A percentile compares a stretch with the other conserved stretches of the same genome.
phyloP scores from a whole-genome alignment of 2,113 vertebrate species.

The Coreoperca whiteheadi region DNA sequence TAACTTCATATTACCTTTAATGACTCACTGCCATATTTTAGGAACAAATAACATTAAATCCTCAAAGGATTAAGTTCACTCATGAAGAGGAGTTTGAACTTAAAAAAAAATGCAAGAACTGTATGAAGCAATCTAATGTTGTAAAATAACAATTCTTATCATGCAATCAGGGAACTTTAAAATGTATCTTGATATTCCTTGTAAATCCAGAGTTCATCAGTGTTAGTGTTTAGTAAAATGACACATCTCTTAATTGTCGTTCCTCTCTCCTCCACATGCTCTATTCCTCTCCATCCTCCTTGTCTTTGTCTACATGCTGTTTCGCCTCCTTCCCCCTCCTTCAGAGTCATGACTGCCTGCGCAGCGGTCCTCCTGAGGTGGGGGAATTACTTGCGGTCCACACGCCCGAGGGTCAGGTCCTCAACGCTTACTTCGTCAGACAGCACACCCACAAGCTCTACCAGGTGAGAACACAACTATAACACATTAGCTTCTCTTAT shows the following conservation, averaged over 20 bases:
- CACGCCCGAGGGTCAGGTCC: conserved; percentile 86
- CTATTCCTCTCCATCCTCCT: not conserved
- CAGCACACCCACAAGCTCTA: conserved; percentile 88
- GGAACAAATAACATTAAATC: conserved; percentile 19
- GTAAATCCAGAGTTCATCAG: not conserved
- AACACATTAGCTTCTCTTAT: not conserved
- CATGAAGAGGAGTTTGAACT: not conserved
- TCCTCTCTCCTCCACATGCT: not conserved
- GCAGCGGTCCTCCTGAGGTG: conserved; percentile 86
- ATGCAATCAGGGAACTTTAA: not conserved
- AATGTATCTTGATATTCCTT: not conserved
- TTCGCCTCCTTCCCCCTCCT: not conserved
- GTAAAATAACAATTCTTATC: not conserved
- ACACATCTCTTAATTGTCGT: not conserved
- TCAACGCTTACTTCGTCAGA: conserved; percentile 91
- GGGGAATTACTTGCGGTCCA: conserved; percentile 90
- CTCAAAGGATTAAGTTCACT: not conserved
- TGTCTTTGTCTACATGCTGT: not conserved
- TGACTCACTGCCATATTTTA: conserved; percentile 5
- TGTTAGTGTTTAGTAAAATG: not conserved
- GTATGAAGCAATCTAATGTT: not conserved
- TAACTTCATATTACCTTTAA: conserved; percentile 15
- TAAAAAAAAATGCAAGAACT: not conserved
- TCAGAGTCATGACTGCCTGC: conserved; percentile 94
- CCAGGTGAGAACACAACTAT: conserved; percentile 86